These are phyloP conservation scores for Microctonus brassicae DNA, from an alignment of 2,888 invertebrate species.

Conservation along the genomic window DNA sequence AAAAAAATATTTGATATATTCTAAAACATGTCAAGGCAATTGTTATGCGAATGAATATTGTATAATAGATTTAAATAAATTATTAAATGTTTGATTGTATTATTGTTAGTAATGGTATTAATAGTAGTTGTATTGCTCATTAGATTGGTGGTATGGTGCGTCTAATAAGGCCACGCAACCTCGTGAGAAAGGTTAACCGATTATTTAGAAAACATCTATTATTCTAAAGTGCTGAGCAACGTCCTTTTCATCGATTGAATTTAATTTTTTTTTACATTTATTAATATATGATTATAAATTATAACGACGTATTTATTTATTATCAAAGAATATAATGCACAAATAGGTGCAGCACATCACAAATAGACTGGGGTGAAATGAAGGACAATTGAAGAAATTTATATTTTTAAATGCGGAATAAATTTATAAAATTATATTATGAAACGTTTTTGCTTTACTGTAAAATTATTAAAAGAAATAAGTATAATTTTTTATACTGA, in stretches of 20 bases:
- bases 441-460: too few relatives aligned
- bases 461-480: too few relatives aligned
- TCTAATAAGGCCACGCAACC: constrained; percentile 54
- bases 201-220: constrained; percentile 59
- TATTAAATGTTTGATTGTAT: constrained; percentile 38
- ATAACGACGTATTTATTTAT: background rate
- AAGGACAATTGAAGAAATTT: too few relatives aligned
- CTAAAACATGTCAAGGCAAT: background rate
- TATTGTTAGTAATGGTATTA: background rate
- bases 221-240: constrained; percentile 57
- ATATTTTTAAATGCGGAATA: too few relatives aligned
- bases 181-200: constrained; percentile 59
- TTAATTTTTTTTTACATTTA: constrained; percentile 32
- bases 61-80: constrained; percentile 12
- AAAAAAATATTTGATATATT: background rate
- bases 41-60: constrained; percentile 1
- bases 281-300: constrained; percentile 14
- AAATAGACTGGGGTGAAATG: too few relatives aligned
- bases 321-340: constrained; percentile 13
- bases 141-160: constrained; percentile 13
- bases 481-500: too few relatives aligned
- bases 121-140: background rate
- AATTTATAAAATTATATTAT: too few relatives aligned
- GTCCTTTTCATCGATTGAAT: constrained; percentile 50
- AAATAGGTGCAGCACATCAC: too few relatives aligned